A percentile compares a stretch with the other conserved stretches of the same genome.
Conservation (phyloP, 2,797 vertebrate species). For the Pangasius sanitwongsei region DNA sequence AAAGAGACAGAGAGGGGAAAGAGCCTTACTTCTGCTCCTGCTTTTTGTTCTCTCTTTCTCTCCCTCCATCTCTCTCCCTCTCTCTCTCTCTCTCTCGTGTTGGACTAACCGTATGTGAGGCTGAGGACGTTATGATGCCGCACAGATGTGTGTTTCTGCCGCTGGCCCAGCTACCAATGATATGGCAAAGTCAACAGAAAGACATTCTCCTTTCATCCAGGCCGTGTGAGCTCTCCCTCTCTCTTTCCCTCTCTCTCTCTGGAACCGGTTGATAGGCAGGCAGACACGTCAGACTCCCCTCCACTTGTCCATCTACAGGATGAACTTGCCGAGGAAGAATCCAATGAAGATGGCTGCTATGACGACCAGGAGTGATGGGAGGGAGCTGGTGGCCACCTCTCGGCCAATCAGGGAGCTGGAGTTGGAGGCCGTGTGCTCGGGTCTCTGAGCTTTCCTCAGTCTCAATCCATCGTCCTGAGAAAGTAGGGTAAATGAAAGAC, state of each 20-base stretch:
- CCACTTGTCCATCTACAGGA: constrained; percentile 92
- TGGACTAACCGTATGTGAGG: constrained; percentile 74
- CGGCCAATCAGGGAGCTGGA: constrained; percentile 80
- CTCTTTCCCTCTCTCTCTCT: constrained; percentile 69
- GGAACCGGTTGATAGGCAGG: constrained; percentile 57
- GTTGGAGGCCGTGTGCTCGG: constrained; percentile 85
- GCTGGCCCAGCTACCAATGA: constrained; percentile 88
- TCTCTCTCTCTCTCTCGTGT: constrained; percentile 58
- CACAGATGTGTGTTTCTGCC: constrained; percentile 80
- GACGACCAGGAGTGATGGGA: constrained; percentile 97
- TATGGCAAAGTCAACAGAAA: constrained; percentile 94
- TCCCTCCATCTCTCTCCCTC: not conserved
- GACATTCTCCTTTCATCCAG: constrained; percentile 72
- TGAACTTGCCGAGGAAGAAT: constrained; percentile 99
- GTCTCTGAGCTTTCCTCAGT: constrained; percentile 87
- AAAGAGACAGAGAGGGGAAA: constrained; percentile 55
- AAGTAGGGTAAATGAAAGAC: not conserved
- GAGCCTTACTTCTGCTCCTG: not conserved
- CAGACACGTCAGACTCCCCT: constrained; percentile 70
- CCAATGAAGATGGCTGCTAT: constrained; percentile 99
- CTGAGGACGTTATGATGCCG: constrained; percentile 81
- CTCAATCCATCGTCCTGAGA: constrained; percentile 91
- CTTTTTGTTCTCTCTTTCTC: not conserved
- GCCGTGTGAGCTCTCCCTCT: constrained; percentile 60
- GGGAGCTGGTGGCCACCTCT: constrained; percentile 85